Conservation (phyloP, 2,113 vertebrate species). For the Syngnathus floridae region DNA sequence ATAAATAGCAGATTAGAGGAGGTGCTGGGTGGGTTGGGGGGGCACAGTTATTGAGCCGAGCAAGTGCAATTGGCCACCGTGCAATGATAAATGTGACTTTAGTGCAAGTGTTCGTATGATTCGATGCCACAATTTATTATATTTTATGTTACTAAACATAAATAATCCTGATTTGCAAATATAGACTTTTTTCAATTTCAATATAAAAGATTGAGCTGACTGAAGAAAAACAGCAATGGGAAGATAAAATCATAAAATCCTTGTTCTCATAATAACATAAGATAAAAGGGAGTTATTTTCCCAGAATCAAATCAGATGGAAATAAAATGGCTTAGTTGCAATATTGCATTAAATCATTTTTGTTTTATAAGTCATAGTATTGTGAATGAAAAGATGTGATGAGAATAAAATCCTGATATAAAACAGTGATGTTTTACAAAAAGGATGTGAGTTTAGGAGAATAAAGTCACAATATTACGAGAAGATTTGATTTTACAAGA, state of each 20-base stretch:
- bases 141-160: not conserved
- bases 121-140: not conserved
- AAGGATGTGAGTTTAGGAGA: not conserved
- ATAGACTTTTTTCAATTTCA: not conserved
- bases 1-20: conserved; percentile 66
- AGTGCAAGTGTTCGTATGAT: not conserved
- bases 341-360: too few relatives aligned
- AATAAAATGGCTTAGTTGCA: too few relatives aligned
- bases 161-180: not conserved
- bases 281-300: not conserved
- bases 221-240: too few relatives aligned
- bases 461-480: not conserved
- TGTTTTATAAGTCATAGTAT: not conserved
- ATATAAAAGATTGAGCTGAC: too few relatives aligned
- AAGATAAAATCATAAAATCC: too few relatives aligned
- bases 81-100: not conserved
- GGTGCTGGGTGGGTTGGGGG: not conserved
- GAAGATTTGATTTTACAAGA: not conserved
- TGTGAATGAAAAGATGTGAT: not conserved
- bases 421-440: too few relatives aligned
- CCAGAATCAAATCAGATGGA: not conserved
- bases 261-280: not conserved
- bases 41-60: conserved; percentile 61
- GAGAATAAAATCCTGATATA: not conserved
- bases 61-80: not conserved